Percentiles rank a stretch among this genome's conserved stretches.
These are phyloP conservation scores for Gracilinanus agilis DNA, from an alignment of 2,113 vertebrate genomes.

Conservation along the genomic window DNA sequence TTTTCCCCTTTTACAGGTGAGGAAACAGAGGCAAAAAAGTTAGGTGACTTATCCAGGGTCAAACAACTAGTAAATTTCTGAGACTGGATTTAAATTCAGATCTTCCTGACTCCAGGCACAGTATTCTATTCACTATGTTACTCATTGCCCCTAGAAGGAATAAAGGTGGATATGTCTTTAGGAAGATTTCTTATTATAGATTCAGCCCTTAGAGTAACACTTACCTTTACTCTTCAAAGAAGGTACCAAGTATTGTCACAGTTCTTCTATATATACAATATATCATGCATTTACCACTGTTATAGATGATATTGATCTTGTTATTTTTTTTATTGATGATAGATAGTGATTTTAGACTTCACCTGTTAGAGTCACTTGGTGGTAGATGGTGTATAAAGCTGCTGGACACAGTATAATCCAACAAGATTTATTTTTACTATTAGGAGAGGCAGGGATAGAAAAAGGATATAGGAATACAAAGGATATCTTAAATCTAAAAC, in stretches of 20 bases:
- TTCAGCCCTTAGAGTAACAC: background rate
- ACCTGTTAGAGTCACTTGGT: too few relatives aligned
- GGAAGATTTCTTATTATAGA: background rate
- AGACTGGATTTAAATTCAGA: background rate
- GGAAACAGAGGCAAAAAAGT: background rate
- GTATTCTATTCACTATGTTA: background rate
- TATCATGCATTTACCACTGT: background rate
- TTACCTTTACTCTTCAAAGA: background rate
- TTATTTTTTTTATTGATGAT: too few relatives aligned
- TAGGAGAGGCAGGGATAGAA: too few relatives aligned
- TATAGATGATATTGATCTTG: too few relatives aligned
- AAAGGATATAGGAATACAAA: too few relatives aligned
- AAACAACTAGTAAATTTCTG: background rate
- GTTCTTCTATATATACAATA: background rate
- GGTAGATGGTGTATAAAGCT: too few relatives aligned
- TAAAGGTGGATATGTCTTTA: background rate
- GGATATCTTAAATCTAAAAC: too few relatives aligned
- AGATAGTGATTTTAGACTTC: too few relatives aligned
- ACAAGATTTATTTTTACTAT: too few relatives aligned
- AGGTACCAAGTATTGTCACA: background rate
- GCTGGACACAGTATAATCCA: too few relatives aligned
- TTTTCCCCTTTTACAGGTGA: background rate
- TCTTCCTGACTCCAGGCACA: background rate
- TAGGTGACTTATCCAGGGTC: background rate
- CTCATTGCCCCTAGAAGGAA: background rate